Percentiles rank a stretch among this genome's conserved stretches.
Evolutionary conservation across 2,888 invertebrate species (phyloP).

Genomic region (Stegophylla sp.): DNA sequence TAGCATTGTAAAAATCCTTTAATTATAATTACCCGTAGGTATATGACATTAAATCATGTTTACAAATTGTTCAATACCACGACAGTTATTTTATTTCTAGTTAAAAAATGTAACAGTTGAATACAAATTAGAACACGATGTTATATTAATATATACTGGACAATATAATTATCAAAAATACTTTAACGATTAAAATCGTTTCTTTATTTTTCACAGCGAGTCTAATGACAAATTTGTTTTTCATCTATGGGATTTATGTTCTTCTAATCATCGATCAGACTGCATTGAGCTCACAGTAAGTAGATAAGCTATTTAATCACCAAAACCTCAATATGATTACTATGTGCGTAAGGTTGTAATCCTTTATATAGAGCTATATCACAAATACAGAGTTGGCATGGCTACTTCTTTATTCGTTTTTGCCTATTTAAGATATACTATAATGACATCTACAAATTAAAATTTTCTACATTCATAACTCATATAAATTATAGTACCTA

Average conservation of each 20-base stretch:
- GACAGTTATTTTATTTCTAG: too few species aligned
- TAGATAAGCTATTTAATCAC: constrained; percentile 17
- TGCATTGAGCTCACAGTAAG: constrained; percentile 51
- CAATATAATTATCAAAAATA: neutral
- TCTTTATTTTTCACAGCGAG: constrained; percentile 41
- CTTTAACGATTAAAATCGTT: neutral
- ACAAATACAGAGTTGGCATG: constrained; percentile 5
- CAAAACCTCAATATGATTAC: too few species aligned
- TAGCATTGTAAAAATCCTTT: neutral
- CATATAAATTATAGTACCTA: too few species aligned
- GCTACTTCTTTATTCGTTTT: constrained; percentile 8
- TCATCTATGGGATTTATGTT: constrained; percentile 41
- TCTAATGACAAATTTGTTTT: constrained; percentile 52
- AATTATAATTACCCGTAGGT: neutral
- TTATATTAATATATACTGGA: too few species aligned
- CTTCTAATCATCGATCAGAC: constrained; percentile 34
- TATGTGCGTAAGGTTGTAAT: neutral
- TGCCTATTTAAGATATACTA: neutral
- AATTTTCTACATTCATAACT: neutral
- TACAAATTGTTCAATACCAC: too few species aligned
- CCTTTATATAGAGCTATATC: neutral
- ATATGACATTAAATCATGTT: too few species aligned
- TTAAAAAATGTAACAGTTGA: too few species aligned
- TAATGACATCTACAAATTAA: neutral
- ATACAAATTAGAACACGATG: too few species aligned